Conservation (phyloP, 2,888 invertebrate genomes). For the Polydrusus cervinus region DNA sequence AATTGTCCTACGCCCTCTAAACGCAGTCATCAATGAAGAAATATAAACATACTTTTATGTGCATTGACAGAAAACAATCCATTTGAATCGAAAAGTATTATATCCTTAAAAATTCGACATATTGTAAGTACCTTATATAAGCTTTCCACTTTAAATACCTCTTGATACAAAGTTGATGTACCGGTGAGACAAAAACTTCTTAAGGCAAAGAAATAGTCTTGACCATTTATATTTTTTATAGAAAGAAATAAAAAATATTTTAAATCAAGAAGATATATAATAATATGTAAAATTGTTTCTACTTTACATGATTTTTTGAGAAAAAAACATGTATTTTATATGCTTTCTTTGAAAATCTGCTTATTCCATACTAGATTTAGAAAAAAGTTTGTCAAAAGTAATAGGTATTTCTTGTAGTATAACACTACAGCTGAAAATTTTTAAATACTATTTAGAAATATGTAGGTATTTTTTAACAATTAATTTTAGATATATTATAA, state of each 20-base stretch:
- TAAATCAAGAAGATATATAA: too few species aligned
- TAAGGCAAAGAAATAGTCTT: neutral
- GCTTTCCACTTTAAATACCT: slow-evolving; percentile 2
- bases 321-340: too few species aligned
- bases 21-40: slow-evolving; percentile 74
- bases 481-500: too few species aligned
- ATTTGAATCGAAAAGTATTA: slow-evolving; percentile 22
- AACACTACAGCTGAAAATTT: too few species aligned
- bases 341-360: too few species aligned
- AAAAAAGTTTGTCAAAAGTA: too few species aligned
- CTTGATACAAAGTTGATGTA: neutral
- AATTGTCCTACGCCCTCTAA: slow-evolving; percentile 78
- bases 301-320: too few species aligned
- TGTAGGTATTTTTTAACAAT: too few species aligned
- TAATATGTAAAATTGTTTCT: too few species aligned
- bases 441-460: too few species aligned
- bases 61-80: neutral
- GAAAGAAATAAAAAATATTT: neutral
- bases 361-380: too few species aligned
- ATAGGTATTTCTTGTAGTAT: too few species aligned
- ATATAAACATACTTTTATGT: slow-evolving; percentile 61
- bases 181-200: neutral
- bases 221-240: neutral
- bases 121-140: neutral
- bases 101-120: neutral